Conservation (phyloP, 2,888 invertebrate species). For the Catocala sponsa region DNA sequence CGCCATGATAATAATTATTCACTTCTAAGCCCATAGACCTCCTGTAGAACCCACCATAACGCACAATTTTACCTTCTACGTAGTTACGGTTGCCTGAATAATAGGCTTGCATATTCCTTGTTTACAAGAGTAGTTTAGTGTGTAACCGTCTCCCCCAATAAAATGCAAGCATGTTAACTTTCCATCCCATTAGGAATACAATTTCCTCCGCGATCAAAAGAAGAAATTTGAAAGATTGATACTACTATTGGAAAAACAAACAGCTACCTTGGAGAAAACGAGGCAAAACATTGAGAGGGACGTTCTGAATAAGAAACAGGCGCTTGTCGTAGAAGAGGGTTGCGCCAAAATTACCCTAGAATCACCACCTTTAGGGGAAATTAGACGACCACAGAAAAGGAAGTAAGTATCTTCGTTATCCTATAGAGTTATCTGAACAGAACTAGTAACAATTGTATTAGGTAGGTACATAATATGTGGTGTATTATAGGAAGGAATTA, state of each 20-base stretch:
- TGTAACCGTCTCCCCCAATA: too few relatives aligned
- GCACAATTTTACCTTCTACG: too few relatives aligned
- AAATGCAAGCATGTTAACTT: too few relatives aligned
- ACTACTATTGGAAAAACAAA: constrained; percentile 62
- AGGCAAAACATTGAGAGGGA: constrained; percentile 69
- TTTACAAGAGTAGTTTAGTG: constrained; percentile 14
- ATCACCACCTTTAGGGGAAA: background rate
- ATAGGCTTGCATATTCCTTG: background rate
- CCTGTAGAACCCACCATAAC: too few relatives aligned
- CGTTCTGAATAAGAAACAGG: constrained; percentile 65
- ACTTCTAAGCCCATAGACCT: too few relatives aligned
- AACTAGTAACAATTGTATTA: too few relatives aligned
- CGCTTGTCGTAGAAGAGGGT: constrained; percentile 69
- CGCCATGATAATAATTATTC: too few relatives aligned
- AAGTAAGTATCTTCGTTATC: constrained; percentile 41
- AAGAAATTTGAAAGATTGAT: constrained; percentile 71
- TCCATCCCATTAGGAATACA: constrained; percentile 62
- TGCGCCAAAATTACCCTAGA: constrained; percentile 53
- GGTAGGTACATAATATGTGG: too few relatives aligned
- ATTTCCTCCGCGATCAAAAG: constrained; percentile 72
- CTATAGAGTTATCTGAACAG: too few relatives aligned
- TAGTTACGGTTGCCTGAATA: too few relatives aligned
- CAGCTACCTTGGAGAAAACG: constrained; percentile 59
- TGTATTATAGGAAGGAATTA: too few relatives aligned
- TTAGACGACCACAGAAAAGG: constrained; percentile 62